Percentiles rank a stretch among this genome's conserved stretches.
Conservation (phyloP, 2,113 vertebrate genomes). For the Vulpes lagopus region DNA sequence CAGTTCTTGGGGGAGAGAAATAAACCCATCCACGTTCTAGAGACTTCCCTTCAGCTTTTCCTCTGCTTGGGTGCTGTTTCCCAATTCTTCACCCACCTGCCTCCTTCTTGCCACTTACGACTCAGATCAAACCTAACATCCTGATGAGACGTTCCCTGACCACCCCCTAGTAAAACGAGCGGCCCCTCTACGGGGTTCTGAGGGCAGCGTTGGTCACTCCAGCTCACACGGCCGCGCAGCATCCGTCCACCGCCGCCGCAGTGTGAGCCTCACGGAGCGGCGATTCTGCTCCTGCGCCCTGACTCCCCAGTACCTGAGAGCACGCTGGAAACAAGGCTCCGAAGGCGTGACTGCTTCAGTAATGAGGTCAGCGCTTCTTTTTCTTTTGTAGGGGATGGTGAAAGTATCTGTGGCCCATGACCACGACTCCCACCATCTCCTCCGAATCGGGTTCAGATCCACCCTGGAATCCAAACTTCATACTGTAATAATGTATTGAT, state of each 20-base stretch:
- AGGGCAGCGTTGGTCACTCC: background rate
- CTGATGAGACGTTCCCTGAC: background rate
- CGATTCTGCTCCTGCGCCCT: background rate
- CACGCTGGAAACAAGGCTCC: background rate
- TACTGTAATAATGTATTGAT: background rate
- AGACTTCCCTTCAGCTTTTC: background rate
- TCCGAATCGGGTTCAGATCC: conserved; percentile 34
- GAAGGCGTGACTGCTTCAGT: background rate
- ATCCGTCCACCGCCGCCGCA: background rate
- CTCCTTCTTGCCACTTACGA: background rate
- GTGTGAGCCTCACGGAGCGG: background rate
- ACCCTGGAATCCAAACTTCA: background rate
- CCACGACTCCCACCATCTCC: background rate
- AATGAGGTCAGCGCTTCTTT: background rate
- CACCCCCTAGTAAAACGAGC: background rate
- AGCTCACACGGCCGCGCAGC: background rate
- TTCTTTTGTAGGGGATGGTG: background rate
- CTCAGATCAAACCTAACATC: background rate
- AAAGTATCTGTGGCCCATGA: background rate
- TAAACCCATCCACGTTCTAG: background rate
- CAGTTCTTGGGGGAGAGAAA: background rate
- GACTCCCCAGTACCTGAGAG: background rate
- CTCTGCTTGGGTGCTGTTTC: background rate
- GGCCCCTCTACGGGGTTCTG: background rate
- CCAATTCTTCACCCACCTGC: background rate